A percentile compares a stretch with the other conserved stretches of the same genome.
Conservation (phyloP, 2,113 vertebrate genomes). For the Kryptolebias marmoratus region DNA sequence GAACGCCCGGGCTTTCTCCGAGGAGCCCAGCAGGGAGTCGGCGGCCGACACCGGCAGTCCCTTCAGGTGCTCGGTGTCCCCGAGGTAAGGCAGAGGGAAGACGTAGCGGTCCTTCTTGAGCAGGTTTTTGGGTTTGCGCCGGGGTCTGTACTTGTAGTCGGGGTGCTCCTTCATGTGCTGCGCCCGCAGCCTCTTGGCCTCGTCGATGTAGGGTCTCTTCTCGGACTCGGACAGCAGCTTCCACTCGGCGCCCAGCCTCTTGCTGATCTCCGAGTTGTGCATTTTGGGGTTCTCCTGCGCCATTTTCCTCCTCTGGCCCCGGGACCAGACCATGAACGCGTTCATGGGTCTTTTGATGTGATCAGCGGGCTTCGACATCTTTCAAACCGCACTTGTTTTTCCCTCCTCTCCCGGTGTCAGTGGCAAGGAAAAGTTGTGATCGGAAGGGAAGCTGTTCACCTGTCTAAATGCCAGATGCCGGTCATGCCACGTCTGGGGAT, state of each 20-base stretch:
- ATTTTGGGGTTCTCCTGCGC: slow-evolving; percentile 99
- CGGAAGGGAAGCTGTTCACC: slow-evolving; percentile 75
- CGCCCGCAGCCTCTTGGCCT: slow-evolving; percentile 95
- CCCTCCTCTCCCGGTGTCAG: slow-evolving; percentile 47
- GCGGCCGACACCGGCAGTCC: slow-evolving; percentile 92
- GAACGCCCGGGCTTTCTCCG: slow-evolving; percentile 96
- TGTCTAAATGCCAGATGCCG: slow-evolving; percentile 79
- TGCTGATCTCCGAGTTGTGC: slow-evolving; percentile 99
- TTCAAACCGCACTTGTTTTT: slow-evolving; percentile 45
- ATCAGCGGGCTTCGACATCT: slow-evolving; percentile 97
- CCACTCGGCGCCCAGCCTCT: slow-evolving; percentile 97
- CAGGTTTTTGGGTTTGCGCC: slow-evolving; percentile 99
- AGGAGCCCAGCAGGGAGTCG: slow-evolving; percentile 90
- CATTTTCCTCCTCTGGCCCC: slow-evolving; percentile 98
- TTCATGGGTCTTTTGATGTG: slow-evolving; percentile 99
- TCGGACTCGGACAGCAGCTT: slow-evolving; percentile 97
- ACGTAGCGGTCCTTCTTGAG: slow-evolving; percentile 99
- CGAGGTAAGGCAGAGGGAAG: slow-evolving; percentile 99
- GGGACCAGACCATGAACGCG: slow-evolving; percentile 99
- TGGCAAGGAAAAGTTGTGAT: slow-evolving; percentile 72
- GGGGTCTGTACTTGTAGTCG: slow-evolving; percentile 99
- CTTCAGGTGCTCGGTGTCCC: slow-evolving; percentile 97
- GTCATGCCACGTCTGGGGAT: slow-evolving; percentile 84
- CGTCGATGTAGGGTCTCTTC: slow-evolving; percentile 98
- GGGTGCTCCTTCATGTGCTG: slow-evolving; percentile 99